Base-by-base conservation (phyloP, 2,888 invertebrate genomes). In the Dolichomitus sp. region DNA sequence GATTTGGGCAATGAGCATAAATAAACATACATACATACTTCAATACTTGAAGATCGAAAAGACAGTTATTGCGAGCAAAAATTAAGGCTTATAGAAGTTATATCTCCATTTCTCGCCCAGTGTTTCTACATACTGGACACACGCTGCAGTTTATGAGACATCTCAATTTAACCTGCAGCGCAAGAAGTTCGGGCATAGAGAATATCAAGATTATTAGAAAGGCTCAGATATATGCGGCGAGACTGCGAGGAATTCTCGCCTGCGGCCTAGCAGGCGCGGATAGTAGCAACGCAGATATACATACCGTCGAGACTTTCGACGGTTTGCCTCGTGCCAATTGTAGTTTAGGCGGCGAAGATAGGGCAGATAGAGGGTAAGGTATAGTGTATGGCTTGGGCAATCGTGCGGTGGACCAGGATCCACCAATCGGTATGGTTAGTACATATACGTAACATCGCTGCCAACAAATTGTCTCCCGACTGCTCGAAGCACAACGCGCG, bases 381-480 rank as follows among this genome's bases (percentile, higher is more conserved):
- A 61, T 59, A 37, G 33, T 19, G 52, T 40, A 50, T 37, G 48
- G 61, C 37, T 14, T 74, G 63, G 74, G n/a, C 27, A 48, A 69
- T 77, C 37, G 68, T 69, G 50, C 76, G 69, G 69, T 77, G 27
- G 52, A 45, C 68, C 57, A 54, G 45, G 17, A 37, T 68, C 23
- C 59, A 42, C 33, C 50, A 40, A 17, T 50, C 50, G 45, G 23
- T 73, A 73, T 50, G 54, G 23, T 52, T 70, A 30, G 61, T 50
- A 57, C 52, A 33, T 61, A 74, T 63, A 68, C 68, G 37, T 19
- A 45, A 61, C 57, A 72, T 68, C 72, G 61, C 59, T 76, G 61
- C 72, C 72, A 77, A 68, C 72, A 77, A 81, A 77, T 77, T 77
- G 33, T 40, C 52, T 61, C 69, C 66, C 61, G 14, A 59, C 30